Percentiles rank a stretch among this genome's conserved stretches.
Evolutionary conservation across 2,888 invertebrate species (phyloP).

Genomic region (Clivina fossor): DNA sequence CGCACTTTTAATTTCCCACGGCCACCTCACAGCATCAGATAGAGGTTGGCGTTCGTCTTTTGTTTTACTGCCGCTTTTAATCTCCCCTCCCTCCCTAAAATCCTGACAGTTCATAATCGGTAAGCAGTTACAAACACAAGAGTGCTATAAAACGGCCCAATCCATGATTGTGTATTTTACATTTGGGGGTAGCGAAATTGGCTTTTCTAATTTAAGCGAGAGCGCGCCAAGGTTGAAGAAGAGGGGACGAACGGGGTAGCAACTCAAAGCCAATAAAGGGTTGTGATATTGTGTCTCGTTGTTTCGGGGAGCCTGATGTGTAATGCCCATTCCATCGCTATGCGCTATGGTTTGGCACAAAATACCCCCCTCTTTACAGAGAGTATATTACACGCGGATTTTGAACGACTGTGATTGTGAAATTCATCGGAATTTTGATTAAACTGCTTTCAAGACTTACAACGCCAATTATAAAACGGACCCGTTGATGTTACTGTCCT

Average conservation of each 20-base stretch:
- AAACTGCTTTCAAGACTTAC: constrained; percentile 28
- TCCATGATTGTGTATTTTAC: constrained; percentile 50
- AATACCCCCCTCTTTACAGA: background rate
- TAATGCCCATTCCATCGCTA: no score
- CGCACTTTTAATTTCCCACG: constrained; percentile 49
- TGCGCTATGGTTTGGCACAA: background rate
- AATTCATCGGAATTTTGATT: constrained; percentile 28
- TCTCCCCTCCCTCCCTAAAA: background rate
- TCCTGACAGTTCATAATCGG: constrained; percentile 46
- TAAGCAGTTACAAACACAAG: constrained; percentile 43
- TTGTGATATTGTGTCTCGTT: constrained; percentile 46
- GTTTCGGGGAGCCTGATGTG: constrained; percentile 2
- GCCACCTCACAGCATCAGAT: constrained; percentile 11
- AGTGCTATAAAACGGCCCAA: constrained; percentile 47
- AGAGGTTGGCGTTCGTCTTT: background rate
- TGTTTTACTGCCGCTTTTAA: background rate
- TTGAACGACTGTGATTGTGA: background rate
- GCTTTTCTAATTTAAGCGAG: constrained; percentile 53
- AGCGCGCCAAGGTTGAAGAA: no score
- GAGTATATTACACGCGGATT: background rate
- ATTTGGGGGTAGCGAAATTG: constrained; percentile 50
- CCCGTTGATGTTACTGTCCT: no score
- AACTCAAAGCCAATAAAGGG: constrained; percentile 48
- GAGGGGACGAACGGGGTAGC: no score
- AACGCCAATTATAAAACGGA: constrained; percentile 22